Base-by-base conservation (phyloP, 2,797 vertebrate species). In the Esox masquinongy region DNA sequence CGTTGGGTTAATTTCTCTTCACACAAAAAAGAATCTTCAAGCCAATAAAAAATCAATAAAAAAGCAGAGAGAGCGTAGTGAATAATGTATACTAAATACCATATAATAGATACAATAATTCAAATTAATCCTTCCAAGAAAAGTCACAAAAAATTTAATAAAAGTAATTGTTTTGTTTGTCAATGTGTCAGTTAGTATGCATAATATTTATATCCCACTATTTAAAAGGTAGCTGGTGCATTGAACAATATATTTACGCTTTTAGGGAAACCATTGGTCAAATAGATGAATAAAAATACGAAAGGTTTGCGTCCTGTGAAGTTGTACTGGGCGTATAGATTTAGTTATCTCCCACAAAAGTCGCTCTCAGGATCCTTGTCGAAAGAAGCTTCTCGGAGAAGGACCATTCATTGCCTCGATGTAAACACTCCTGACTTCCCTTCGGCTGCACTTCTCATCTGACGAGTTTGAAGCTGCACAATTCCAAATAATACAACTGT, bases 271-370 rank as follows among this genome's bases (percentile, higher is more conserved):
- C 19, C 14, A 12, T 64, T 56, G 71, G 16, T 53, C 16, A 43
- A 67, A 71, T 49, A 12, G 73, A 76, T 19, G 15, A 74, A 56
- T 73, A 66, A 53, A 70, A 59, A 80, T 66, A 59, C 1, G 59
- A 80, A 73, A 82, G 77, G 53, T 74, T 76, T 77, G 2, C 67
- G 68, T 9, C 80, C 80, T 73, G 73, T 53, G 66, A 75, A 72
- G 72, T 74, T 77, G 73, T 70, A 84, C 77, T 85, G 82, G 83
- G 88, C 88, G 76, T 26, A 61, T 61, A 86, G 88, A 91, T 86
- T 84, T 82, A 79, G 75, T 82, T 76, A 84, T 78, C 36, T 68
- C 74, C 67, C 76, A 56, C 61, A 77, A 81, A 75, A 79, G 78
- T 69, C 68, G 75, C 79, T 77, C 70, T 82, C 77, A 69, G 73